Evolutionary conservation across 2,797 vertebrate species (phyloP).

Genomic region (Clarias fuscus): DNA sequence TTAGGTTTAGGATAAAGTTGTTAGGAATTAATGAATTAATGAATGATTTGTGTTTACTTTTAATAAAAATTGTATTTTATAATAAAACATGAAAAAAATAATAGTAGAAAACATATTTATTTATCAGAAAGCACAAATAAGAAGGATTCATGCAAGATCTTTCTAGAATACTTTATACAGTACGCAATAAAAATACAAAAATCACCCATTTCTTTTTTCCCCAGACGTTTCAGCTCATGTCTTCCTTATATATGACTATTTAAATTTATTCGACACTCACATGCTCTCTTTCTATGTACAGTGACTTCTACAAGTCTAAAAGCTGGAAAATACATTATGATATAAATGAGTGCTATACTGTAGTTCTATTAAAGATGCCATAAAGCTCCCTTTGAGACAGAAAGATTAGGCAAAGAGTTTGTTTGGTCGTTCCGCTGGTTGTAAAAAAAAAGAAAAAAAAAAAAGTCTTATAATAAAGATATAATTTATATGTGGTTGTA

Average conservation of each 20-base stretch:
- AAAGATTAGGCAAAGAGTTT: neutral
- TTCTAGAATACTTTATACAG: conserved; percentile 1
- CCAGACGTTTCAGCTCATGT: neutral
- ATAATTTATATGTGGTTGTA: neutral
- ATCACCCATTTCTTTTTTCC: neutral
- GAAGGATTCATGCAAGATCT: neutral
- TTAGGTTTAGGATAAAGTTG: neutral
- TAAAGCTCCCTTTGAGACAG: neutral
- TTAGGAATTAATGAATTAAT: neutral
- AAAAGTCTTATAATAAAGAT: neutral
- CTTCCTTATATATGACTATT: neutral
- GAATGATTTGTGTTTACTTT: neutral
- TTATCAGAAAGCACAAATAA: neutral
- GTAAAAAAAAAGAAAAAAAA: neutral
- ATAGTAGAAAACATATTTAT: neutral
- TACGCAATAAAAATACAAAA: conserved; percentile 1
- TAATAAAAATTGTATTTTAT: neutral
- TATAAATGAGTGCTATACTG: neutral
- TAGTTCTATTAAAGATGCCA: neutral
- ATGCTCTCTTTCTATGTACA: conserved; percentile 11
- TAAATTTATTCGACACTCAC: neutral
- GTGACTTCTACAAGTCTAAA: neutral
- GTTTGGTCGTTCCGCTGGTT: neutral
- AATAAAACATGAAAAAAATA: neutral
- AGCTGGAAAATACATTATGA: conserved; percentile 12